A percentile compares a stretch with the other conserved stretches of the same genome.
Evolutionary conservation across 2,113 vertebrate species (phyloP).

Genomic region (Nettapus auritus): DNA sequence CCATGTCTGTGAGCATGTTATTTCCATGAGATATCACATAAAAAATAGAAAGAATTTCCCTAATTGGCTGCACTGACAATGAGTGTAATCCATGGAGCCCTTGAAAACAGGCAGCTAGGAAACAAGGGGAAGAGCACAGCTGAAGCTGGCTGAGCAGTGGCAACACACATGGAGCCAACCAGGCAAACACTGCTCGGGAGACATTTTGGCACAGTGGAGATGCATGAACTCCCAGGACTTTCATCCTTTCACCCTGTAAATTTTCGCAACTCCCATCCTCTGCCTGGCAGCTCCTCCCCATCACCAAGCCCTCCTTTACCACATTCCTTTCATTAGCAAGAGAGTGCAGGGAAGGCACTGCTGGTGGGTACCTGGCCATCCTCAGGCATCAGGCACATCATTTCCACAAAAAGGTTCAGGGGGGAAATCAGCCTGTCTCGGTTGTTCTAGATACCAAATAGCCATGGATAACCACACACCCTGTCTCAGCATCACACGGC

Average conservation of each 20-base stretch:
- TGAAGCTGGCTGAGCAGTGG: background rate
- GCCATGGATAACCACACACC: background rate
- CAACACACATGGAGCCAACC: background rate
- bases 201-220: background rate
- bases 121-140: background rate
- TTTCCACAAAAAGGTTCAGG: background rate
- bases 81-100: background rate
- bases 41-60: slow-evolving; percentile 31
- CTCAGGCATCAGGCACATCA: background rate
- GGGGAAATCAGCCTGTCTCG: background rate
- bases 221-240: background rate
- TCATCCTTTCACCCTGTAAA: background rate
- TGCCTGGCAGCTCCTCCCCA: background rate
- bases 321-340: background rate
- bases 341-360: background rate
- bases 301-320: background rate
- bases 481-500: background rate
- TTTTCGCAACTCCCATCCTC: background rate
- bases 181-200: background rate
- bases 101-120: slow-evolving; percentile 27
- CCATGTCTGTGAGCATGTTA: background rate
- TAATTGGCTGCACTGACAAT: slow-evolving; percentile 37
- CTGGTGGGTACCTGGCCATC: too few relatives aligned
- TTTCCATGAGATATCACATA: slow-evolving; percentile 35
- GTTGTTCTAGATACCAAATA: background rate